Percentiles rank a stretch among this genome's conserved stretches.
Conservation (phyloP, 2,113 vertebrate genomes). For the Melanerpes formicivorus region DNA sequence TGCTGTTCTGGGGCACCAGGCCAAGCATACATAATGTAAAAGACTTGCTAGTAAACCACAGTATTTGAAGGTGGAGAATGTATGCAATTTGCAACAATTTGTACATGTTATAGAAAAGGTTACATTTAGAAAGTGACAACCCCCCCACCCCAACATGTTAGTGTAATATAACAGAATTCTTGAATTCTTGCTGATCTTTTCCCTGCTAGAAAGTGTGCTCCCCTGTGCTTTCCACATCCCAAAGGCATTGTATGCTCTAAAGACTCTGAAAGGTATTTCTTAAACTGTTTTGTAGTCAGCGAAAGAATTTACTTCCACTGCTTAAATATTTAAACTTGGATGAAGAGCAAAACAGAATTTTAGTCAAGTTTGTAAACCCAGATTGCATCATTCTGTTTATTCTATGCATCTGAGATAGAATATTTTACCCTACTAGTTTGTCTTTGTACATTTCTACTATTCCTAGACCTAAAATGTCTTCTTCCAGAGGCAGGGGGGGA, state of each 20-base stretch:
- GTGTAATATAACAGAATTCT: background rate
- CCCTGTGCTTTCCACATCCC: background rate
- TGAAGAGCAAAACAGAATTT: background rate
- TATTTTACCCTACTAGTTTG: background rate
- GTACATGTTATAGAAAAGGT: background rate
- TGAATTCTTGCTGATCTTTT: background rate
- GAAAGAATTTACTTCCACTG: background rate
- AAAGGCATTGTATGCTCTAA: background rate
- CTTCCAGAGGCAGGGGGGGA: background rate
- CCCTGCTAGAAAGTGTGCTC: background rate
- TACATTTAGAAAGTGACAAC: background rate
- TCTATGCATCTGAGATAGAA: background rate
- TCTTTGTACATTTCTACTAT: background rate
- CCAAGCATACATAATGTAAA: constrained; percentile 3
- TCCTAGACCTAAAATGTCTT: background rate
- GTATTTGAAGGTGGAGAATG: background rate
- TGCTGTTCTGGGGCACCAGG: background rate
- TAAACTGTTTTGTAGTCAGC: background rate
- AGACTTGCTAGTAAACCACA: background rate
- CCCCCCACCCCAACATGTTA: background rate
- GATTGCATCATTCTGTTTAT: background rate
- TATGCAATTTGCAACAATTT: constrained; percentile 33
- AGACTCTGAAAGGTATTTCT: constrained; percentile 23
- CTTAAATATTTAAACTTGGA: background rate
- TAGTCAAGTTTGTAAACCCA: background rate